phyloP scores from a whole-genome alignment of 2,888 invertebrate species.

The Palloptera scutellata region DNA sequence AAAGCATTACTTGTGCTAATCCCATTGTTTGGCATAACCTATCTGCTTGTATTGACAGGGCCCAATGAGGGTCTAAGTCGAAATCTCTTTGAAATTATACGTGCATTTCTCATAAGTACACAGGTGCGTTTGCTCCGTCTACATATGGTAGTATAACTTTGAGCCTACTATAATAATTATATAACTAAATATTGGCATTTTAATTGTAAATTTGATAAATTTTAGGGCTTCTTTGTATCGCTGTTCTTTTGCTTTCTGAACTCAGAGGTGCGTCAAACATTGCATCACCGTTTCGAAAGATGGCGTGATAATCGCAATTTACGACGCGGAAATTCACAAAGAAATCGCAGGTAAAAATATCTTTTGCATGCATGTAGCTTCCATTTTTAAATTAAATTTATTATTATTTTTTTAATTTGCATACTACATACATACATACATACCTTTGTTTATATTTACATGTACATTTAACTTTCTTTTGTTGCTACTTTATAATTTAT shows the following conservation, averaged over 20 bases:
- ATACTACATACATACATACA: slow-evolving; percentile 14
- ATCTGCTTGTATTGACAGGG: slow-evolving; percentile 82
- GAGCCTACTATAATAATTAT: neutral
- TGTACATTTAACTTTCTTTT: too few relatives aligned
- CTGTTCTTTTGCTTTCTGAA: slow-evolving; percentile 93
- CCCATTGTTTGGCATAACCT: slow-evolving; percentile 90
- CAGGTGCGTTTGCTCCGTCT: slow-evolving; percentile 81
- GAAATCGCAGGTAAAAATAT: slow-evolving; percentile 56
- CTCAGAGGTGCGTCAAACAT: slow-evolving; percentile 86
- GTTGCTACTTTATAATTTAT: too few relatives aligned
- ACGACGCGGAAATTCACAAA: slow-evolving; percentile 52
- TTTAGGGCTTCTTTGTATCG: slow-evolving; percentile 87
- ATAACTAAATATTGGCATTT: too few relatives aligned
- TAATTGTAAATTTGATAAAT: neutral
- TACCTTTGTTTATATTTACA: too few relatives aligned
- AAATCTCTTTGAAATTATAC: slow-evolving; percentile 78
- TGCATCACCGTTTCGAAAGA: slow-evolving; percentile 81
- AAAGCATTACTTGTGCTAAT: slow-evolving; percentile 91
- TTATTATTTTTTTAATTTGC: neutral
- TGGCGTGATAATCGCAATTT: slow-evolving; percentile 70
- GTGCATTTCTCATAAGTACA: slow-evolving; percentile 85
- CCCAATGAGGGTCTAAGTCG: slow-evolving; percentile 79
- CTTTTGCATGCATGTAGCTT: neutral
- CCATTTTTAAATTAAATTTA: slow-evolving; percentile 1
- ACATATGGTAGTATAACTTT: neutral